Conservation (phyloP, 53 echinoderm and acorn worm species). For the Holothuria scabra region DNA sequence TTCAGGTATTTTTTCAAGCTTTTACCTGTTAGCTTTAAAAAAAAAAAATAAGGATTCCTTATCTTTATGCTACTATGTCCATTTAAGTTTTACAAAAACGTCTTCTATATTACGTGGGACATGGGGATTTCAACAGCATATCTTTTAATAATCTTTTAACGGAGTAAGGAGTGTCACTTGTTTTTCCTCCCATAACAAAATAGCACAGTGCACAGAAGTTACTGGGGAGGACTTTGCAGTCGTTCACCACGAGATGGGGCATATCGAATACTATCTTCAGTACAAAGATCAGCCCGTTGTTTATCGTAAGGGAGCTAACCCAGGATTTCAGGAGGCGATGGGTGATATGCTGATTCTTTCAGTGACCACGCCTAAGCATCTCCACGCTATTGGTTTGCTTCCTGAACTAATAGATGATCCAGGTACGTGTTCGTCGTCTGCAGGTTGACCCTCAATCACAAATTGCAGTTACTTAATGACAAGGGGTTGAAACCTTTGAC, state of each 20-base stretch:
- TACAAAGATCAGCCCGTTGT: slow-evolving; percentile 73
- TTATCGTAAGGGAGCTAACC: slow-evolving; percentile 79
- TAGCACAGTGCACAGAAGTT: neutral
- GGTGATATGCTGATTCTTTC: slow-evolving; percentile 87
- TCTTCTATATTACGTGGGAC: too few species aligned
- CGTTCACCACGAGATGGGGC: slow-evolving; percentile 94
- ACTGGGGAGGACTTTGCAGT: neutral
- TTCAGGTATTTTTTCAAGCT: slow-evolving; percentile 63
- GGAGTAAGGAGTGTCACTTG: too few species aligned
- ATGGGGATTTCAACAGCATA: too few species aligned
- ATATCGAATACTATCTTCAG: slow-evolving; percentile 87
- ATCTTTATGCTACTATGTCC: too few species aligned
- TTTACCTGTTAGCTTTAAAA: too few species aligned
- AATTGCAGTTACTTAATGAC: too few species aligned
- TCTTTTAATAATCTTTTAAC: too few species aligned
- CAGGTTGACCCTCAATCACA: too few species aligned
- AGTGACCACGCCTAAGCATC: slow-evolving; percentile 81
- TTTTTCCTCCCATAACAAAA: neutral
- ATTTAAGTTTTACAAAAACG: too few species aligned
- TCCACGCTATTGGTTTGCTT: slow-evolving; percentile 66
- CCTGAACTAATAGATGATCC: slow-evolving; percentile 59
- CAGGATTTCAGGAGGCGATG: slow-evolving; percentile 89
- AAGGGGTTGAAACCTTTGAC: too few species aligned
- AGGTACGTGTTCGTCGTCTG: neutral
- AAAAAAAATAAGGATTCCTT: too few species aligned